A percentile compares a stretch with the other conserved stretches of the same genome.
Evolutionary conservation across 2,113 vertebrate genomes (phyloP).

Genomic region (Lanius collurio): DNA sequence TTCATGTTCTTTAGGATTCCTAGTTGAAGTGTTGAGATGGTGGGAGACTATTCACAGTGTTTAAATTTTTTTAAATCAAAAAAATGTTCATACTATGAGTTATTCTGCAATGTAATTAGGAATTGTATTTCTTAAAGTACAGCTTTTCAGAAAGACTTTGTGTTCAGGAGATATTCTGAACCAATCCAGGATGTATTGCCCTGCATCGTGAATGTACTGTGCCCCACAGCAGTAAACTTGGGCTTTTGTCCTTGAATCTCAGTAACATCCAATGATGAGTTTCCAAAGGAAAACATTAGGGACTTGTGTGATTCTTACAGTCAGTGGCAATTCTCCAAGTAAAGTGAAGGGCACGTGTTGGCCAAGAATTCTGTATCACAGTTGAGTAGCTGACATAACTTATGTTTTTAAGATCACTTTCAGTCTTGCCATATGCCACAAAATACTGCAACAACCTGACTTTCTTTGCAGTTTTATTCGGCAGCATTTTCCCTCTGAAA

Average conservation of each 20-base stretch:
- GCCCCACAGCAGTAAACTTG: background rate
- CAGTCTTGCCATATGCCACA: conserved; percentile 69
- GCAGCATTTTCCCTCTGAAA: background rate
- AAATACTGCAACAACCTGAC: conserved; percentile 52
- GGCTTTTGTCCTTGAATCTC: conserved; percentile 13
- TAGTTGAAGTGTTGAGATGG: background rate
- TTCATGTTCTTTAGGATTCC: background rate
- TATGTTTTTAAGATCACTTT: conserved; percentile 65
- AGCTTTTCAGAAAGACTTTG: background rate
- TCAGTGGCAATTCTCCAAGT: conserved; percentile 51
- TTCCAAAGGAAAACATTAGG: conserved; percentile 31
- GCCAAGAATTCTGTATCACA: background rate
- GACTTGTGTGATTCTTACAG: conserved; percentile 36
- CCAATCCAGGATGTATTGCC: background rate
- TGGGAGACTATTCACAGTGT: background rate
- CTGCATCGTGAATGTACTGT: background rate
- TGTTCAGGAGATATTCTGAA: background rate
- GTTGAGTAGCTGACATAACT: conserved; percentile 63
- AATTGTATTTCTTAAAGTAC: background rate
- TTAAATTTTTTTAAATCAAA: background rate
- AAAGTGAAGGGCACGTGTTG: conserved; percentile 55
- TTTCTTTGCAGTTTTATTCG: conserved; percentile 1
- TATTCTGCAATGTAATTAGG: background rate
- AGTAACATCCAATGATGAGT: background rate
- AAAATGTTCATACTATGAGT: background rate